Evolutionary conservation across 2,113 vertebrate genomes (phyloP).

Genomic region (Cephalopterus ornatus): DNA sequence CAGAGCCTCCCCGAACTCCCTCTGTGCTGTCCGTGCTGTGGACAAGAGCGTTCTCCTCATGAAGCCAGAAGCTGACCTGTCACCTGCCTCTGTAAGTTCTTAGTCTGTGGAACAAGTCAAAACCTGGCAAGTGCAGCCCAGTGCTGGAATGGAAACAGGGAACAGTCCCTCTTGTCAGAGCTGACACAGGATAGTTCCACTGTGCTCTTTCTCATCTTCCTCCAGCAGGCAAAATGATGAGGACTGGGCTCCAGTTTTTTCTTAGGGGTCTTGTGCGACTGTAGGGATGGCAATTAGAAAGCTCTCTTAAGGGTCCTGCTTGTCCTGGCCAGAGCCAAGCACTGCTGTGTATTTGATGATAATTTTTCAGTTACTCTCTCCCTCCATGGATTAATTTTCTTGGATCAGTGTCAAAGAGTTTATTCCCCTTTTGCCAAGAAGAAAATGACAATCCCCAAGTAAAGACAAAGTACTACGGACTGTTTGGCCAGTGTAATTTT

Average conservation of each 20-base stretch:
- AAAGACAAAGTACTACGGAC: not conserved
- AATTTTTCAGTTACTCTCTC: not conserved
- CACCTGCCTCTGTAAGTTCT: slow-evolving; percentile 60
- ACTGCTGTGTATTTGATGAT: not conserved
- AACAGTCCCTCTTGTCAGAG: not conserved
- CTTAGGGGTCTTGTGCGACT: not conserved
- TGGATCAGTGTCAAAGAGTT: not conserved
- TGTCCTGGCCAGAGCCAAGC: not conserved
- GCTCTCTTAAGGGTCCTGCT: not conserved
- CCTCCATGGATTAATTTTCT: not conserved
- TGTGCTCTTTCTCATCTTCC: not conserved
- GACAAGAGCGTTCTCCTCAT: slow-evolving; percentile 86
- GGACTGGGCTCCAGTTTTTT: not conserved
- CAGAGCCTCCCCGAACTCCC: slow-evolving; percentile 73
- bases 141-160: not conserved
- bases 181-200: not conserved
- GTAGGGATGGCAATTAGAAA: not conserved
- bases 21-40: slow-evolving; percentile 83
- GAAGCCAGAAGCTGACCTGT: slow-evolving; percentile 78
- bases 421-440: not conserved
- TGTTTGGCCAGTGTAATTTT: not conserved
- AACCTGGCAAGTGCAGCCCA: not conserved
- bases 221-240: not conserved
- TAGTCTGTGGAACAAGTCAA: not conserved
- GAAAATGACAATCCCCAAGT: not conserved